Conservation (phyloP, 2,888 invertebrate species). For the Panzeria rudis region DNA sequence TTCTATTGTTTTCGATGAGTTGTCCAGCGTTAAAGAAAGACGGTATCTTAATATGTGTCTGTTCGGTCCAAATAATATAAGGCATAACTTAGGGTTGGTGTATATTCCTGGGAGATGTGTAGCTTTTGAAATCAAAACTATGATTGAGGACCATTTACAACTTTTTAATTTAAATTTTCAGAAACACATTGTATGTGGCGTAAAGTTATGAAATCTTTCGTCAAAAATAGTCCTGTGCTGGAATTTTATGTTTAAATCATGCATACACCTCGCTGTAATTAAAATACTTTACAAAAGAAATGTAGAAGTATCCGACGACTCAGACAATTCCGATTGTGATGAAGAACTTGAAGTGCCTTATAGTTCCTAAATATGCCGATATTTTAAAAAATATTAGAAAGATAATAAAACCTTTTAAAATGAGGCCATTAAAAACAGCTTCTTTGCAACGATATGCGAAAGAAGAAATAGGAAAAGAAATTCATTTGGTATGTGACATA, state of each 20-base stretch:
- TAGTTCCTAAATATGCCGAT: not conserved
- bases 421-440: not conserved
- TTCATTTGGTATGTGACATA: not conserved
- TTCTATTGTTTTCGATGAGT: too few relatives aligned
- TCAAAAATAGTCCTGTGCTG: too few relatives aligned
- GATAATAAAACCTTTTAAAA: not conserved
- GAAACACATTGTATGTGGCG: not conserved
- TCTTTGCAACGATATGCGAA: too few relatives aligned
- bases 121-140: too few relatives aligned
- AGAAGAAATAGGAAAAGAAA: not conserved
- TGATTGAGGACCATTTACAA: not conserved
- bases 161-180: not conserved
- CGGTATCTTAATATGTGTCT: not conserved
- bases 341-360: not conserved
- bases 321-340: not conserved
- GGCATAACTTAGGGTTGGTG: not conserved
- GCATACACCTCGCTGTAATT: not conserved
- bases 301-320: not conserved
- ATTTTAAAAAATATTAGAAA: not conserved
- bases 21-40: not conserved
- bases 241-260: not conserved
- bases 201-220: not conserved
- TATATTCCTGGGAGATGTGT: not conserved
- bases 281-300: not conserved
- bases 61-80: too few relatives aligned